A percentile compares a stretch with the other conserved stretches of the same genome.
These are phyloP conservation scores for Heteromormyrus szaboi DNA, from an alignment of 2,797 vertebrate species.

Conservation along the genomic window DNA sequence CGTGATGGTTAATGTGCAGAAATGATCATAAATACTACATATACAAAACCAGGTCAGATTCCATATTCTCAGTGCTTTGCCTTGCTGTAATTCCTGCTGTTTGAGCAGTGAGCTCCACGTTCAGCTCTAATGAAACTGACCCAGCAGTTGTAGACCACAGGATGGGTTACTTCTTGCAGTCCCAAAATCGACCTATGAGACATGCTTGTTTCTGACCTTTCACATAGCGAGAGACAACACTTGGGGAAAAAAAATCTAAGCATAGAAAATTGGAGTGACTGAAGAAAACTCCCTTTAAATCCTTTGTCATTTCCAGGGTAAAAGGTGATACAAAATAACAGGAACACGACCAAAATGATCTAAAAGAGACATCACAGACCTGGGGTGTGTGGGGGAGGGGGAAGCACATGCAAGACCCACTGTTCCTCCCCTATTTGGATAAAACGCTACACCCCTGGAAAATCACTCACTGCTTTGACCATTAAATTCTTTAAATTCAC, in stretches of 20 bases:
- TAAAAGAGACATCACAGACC: not conserved
- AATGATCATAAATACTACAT: not conserved
- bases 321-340: not conserved
- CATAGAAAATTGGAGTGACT: not conserved
- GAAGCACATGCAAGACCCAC: not conserved
- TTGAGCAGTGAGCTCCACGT: not conserved
- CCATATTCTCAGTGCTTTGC: not conserved
- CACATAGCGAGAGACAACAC: not conserved
- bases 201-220: not conserved
- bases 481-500: not conserved
- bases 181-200: not conserved
- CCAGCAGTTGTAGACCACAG: not conserved
- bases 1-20: slow-evolving; percentile 33
- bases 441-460: not conserved
- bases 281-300: not conserved
- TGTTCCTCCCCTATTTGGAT: not conserved
- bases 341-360: not conserved
- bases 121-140: not conserved
- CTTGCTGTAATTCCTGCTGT: not conserved
- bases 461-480: not conserved
- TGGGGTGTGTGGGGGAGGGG: not conserved
- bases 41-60: not conserved
- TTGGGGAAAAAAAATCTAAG: not conserved
- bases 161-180: not conserved
- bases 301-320: not conserved